Percentiles rank a stretch among this genome's conserved stretches.
Conservation (phyloP, 2,888 invertebrate species). For the Bembecia ichneumoniformis region DNA sequence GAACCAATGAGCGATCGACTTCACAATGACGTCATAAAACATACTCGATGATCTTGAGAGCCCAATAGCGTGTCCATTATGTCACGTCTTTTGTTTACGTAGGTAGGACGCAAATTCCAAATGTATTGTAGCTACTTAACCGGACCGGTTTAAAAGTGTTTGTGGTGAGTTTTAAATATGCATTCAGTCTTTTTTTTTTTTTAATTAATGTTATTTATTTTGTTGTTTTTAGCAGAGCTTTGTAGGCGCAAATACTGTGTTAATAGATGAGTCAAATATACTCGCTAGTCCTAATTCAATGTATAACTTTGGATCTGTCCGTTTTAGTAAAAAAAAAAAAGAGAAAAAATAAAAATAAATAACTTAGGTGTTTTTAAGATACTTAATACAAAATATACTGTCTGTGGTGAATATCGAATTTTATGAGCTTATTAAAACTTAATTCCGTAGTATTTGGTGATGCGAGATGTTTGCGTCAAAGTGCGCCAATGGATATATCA, state of each 20-base stretch:
- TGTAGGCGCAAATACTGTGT: conserved; percentile 41
- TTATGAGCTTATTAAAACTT: conserved; percentile 70
- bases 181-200: conserved; percentile 31
- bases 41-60: too few relatives aligned
- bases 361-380: conserved; percentile 53
- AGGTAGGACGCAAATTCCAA: too few relatives aligned
- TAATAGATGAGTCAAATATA: conserved; percentile 29
- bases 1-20: too few relatives aligned
- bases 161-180: too few relatives aligned
- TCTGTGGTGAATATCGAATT: conserved; percentile 71
- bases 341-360: conserved; percentile 17
- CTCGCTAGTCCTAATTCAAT: conserved; percentile 61
- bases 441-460: conserved; percentile 49
- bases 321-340: conserved; percentile 14
- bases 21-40: too few relatives aligned
- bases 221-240: conserved; percentile 51
- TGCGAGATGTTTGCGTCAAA: conserved; percentile 29
- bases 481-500: conserved; percentile 34
- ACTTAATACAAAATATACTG: conserved; percentile 55
- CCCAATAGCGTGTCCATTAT: too few relatives aligned
- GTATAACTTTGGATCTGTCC: conserved; percentile 64
- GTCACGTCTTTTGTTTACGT: too few relatives aligned
- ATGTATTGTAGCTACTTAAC: too few relatives aligned
- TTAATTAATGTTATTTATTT: conserved; percentile 45
- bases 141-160: too few relatives aligned